Conservation (phyloP, 1,140 invertebrate species). For the Gryon sp. region DNA sequence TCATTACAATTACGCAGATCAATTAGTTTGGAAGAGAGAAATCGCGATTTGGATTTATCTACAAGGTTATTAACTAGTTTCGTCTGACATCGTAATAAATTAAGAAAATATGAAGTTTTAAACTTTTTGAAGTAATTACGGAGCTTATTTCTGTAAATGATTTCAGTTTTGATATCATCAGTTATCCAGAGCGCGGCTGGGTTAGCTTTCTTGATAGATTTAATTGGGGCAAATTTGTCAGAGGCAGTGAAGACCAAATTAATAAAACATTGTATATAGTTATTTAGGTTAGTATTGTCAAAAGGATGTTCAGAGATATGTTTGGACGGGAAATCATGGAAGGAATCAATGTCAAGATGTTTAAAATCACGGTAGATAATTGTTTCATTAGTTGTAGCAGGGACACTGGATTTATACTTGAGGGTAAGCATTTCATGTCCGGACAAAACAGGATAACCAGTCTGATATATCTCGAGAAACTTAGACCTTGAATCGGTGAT, state of each 20-base stretch:
- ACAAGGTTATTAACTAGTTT: neutral
- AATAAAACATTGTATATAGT: neutral
- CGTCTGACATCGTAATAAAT: neutral
- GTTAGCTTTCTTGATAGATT: neutral
- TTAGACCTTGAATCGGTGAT: neutral
- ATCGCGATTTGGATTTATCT: neutral
- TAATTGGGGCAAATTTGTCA: neutral
- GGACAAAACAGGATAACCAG: neutral
- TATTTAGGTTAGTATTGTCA: neutral
- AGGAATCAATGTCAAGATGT: neutral
- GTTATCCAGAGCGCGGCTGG: neutral
- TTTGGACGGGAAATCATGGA: neutral
- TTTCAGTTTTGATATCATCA: neutral
- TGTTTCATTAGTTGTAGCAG: neutral
- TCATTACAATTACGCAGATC: neutral
- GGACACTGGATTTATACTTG: neutral
- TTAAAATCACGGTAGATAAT: neutral
- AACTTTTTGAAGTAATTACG: neutral
- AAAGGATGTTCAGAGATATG: neutral
- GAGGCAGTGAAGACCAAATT: neutral
- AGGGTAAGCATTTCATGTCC: neutral
- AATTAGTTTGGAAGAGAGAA: neutral
- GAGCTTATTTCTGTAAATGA: neutral
- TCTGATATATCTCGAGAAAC: neutral
- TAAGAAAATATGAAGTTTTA: neutral